Evolutionary conservation across 2,113 vertebrate species (phyloP).

Genomic region (Odontophorus gujanensis): DNA sequence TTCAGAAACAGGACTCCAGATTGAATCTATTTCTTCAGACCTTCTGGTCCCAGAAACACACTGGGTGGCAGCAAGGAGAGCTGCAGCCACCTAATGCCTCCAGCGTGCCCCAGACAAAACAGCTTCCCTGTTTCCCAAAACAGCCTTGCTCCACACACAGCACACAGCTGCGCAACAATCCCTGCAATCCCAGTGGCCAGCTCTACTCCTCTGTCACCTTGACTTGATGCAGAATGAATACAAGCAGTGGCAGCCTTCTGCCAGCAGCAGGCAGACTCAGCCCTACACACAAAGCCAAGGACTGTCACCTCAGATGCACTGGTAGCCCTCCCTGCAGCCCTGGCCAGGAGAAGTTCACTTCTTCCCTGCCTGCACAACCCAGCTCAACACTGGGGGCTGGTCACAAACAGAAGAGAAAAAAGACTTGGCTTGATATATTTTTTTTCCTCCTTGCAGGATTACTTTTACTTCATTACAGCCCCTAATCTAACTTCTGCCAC

Average conservation of each 20-base stretch:
- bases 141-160: neutral
- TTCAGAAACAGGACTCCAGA: neutral
- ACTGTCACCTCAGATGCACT: neutral
- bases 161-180: neutral
- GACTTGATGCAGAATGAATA: neutral
- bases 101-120: neutral
- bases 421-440: neutral
- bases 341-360: neutral
- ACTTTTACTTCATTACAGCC: neutral
- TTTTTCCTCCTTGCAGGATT: neutral
- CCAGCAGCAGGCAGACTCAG: neutral
- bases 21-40: neutral
- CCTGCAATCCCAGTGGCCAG: neutral
- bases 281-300: neutral
- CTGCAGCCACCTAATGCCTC: neutral
- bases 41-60: neutral
- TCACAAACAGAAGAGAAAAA: neutral
- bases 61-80: neutral
- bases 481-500: neutral
- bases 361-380: neutral
- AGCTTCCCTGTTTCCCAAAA: neutral
- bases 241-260: neutral
- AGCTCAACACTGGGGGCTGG: rapidly evolving
- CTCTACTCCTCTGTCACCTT: neutral
- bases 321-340: neutral